Evolutionary conservation across 2,797 vertebrate species (phyloP), one percentile per base, ranked within the genome.

Genomic region (Lemur catta): DNA sequence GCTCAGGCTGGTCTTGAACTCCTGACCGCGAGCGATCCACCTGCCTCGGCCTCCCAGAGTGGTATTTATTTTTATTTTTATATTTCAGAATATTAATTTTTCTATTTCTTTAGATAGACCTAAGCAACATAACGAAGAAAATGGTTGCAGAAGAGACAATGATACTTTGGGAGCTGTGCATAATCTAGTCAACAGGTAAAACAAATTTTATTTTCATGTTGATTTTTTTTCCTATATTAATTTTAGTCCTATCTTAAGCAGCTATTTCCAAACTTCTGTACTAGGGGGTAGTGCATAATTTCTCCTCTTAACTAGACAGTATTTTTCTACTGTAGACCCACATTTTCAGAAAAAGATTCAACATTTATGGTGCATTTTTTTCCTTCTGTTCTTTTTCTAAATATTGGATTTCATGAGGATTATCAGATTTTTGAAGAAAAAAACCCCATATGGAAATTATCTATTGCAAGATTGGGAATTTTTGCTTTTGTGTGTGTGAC

Each of bases 81-180:
- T 57, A 24, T 57, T 57, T 57, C 55, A 57, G 55, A 7, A 80
- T 94, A 59, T 93, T 88, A 84, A 93, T 75, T 67, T 89, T 87
- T 48, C 5, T 95, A 69, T 96, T 97, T 57, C 59, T 84, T 97
- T 96, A 98, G 98, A 71, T 93, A 1, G 14, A 26, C 48, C 69
- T 74, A 94, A 98, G 81, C 96, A 96, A 50, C 38, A 85, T 52
- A 90, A 0, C 18, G 28, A 92, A 81, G 93, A 96, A 96, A 93
- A 87, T 69, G 92, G n/a, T 76, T 75, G 0, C 4, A 7, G 74
- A 63, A 41, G 61, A 52, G 67, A 90, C 85, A 74, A 43, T 52
- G 81, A 11, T 61, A 0, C 13, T 28, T 17, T 52, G 17, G 61
- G 38, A 97, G 30, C 59, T 63, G 0, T 33, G 14, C 71, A 7